These are phyloP conservation scores for Kryphioiulus occultus DNA, from an alignment of 2,888 invertebrate genomes.

Conservation along the genomic window DNA sequence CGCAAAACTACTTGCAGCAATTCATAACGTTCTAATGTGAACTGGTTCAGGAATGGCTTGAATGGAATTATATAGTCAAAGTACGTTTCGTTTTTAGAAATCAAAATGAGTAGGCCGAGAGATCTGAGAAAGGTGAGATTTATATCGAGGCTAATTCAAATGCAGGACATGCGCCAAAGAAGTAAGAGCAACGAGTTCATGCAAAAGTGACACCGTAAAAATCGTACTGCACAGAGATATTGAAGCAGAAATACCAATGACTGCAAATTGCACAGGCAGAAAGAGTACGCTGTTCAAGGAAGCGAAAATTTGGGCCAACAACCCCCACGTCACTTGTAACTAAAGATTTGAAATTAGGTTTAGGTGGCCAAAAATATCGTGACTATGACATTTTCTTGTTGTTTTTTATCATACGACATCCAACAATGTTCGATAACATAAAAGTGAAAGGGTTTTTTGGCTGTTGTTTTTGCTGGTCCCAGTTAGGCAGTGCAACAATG, in stretches of 20 bases:
- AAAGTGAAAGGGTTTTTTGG: neutral
- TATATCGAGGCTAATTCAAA: neutral
- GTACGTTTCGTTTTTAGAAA: constrained; percentile 27
- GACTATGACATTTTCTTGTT: constrained; percentile 1
- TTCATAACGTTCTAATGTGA: neutral
- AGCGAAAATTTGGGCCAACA: constrained; percentile 27
- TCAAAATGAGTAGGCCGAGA: constrained; percentile 13
- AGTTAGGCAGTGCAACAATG: neutral
- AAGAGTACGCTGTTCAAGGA: neutral
- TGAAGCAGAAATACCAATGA: neutral
- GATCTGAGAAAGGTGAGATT: neutral
- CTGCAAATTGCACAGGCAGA: neutral
- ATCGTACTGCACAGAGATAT: neutral
- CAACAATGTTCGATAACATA: constrained; percentile 17
- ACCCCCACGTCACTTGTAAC: neutral
- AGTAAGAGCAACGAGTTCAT: constrained; percentile 21
- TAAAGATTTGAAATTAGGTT: neutral
- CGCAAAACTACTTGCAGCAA: neutral
- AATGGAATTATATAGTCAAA: neutral
- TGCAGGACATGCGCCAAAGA: constrained; percentile 22
- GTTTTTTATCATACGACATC: neutral
- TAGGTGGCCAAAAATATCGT: neutral
- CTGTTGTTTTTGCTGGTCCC: too few species aligned
- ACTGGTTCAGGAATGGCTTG: neutral
- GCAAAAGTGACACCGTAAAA: constrained; percentile 33